Evolutionary conservation across 2,113 vertebrate species (phyloP).

Genomic region (Pampusana beccarii): DNA sequence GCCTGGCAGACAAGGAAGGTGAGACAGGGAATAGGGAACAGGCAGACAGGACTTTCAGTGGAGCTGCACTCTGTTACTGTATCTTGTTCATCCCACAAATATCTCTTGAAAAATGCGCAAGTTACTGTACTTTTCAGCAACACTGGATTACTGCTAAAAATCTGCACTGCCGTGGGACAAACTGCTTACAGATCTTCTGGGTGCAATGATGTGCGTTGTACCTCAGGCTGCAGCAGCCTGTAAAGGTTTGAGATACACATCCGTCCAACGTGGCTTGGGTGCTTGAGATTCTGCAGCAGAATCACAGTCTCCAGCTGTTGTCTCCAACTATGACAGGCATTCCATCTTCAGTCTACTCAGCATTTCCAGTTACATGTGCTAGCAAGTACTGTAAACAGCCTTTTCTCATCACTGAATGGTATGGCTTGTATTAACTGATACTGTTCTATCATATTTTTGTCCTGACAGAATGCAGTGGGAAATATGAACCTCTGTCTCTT

Average conservation of each 20-base stretch:
- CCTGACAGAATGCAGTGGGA: neutral
- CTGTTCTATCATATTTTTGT: neutral
- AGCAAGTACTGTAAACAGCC: accelerated
- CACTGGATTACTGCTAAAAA: neutral
- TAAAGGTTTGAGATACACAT: neutral
- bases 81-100: neutral
- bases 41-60: neutral
- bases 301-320: neutral
- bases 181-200: neutral
- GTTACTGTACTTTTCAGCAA: neutral
- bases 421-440: neutral
- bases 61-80: neutral
- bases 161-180: neutral
- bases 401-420: neutral
- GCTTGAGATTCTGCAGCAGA: neutral
- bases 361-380: neutral
- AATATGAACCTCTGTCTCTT: neutral
- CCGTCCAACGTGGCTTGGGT: accelerated
- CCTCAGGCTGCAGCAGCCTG: neutral
- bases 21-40: neutral
- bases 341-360: neutral
- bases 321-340: neutral
- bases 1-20: neutral
- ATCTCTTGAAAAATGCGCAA: neutral
- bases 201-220: accelerated